Base-by-base conservation (phyloP, 2,113 vertebrate genomes). In the Sardina pilchardus region DNA sequence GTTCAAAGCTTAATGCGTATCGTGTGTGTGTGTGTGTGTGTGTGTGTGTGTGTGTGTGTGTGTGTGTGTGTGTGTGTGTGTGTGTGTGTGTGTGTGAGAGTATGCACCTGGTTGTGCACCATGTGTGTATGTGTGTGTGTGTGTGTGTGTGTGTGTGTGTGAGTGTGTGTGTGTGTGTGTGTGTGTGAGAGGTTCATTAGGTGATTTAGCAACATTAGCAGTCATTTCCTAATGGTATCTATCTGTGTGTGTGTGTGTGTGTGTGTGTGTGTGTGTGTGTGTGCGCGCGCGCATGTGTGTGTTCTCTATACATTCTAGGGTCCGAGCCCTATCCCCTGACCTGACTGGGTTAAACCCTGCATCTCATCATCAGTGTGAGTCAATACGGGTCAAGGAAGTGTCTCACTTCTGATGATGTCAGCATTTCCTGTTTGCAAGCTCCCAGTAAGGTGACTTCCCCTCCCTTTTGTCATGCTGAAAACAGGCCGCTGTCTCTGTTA, bases 401-500 rank as follows among this genome's bases (percentile, higher is more conserved):
- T 53, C 50, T 83, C 81, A 53, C 45, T 36, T 19, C 48, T 81
- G 36, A 48, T 75, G 56, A 47, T 67, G 81, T 75, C 81, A 86
- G 6, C 19, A 30, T 34, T 86, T 87, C 85, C 87, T 86, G 53
- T 81, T 63, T 63, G 36, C 45, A 83, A 82, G 53, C 83, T 43
- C 14, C 56, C 53, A 47, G n/a, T 45, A 24, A 8, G 21, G 7
- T 85, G 86, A 85, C 56, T 45, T 43, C 83, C 36, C 16, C 39
- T 34, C 48, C 39, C 5, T 47, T 47, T 82, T 82, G 80, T 47
- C 42, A 21, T 30, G 21, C 81, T 81, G 9, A 30, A 30, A 71
- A 30, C n/a, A 34, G 10, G n/a, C 14, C 63, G 8, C 26, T 71
- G n/a, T 71, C 63, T 34, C 63, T 71, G 26, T 34, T 16, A 3